A percentile compares a stretch with the other conserved stretches of the same genome.
Evolutionary conservation across 1,140 invertebrate genomes (phyloP).

Genomic region (Camponotus floridanus): DNA sequence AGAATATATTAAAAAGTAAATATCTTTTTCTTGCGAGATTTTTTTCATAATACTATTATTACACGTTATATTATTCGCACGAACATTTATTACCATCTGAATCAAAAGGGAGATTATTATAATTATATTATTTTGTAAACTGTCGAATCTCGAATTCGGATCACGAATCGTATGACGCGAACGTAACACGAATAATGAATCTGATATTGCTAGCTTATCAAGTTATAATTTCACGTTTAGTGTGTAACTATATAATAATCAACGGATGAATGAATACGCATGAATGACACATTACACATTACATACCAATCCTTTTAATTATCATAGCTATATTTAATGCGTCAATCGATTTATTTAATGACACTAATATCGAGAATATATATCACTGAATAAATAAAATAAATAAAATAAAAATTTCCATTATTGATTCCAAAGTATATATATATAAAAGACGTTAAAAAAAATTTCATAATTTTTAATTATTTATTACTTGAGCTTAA

Average conservation of each 20-base stretch:
- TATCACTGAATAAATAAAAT: neutral
- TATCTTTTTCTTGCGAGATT: neutral
- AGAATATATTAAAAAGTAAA: neutral
- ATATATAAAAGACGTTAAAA: neutral
- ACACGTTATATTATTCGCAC: neutral
- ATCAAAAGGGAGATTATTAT: conserved; percentile 22
- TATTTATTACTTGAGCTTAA: neutral
- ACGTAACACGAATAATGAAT: conserved; percentile 40
- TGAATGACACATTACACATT: conserved; percentile 38
- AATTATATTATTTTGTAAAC: conserved; percentile 20
- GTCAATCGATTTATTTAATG: conserved; percentile 26
- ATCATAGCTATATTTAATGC: neutral
- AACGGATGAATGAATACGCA: conserved; percentile 15
- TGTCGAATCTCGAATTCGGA: neutral
- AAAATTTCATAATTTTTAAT: neutral
- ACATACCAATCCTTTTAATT: conserved; percentile 46
- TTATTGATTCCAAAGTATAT: conserved; percentile 23
- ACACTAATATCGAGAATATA: conserved; percentile 9
- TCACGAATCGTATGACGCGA: neutral
- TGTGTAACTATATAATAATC: conserved; percentile 37
- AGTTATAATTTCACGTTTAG: conserved; percentile 47
- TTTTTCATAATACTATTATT: neutral
- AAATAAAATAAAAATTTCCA: conserved; percentile 13
- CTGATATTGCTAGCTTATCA: conserved; percentile 47
- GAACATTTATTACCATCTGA: neutral